A percentile compares a stretch with the other conserved stretches of the same genome.
Evolutionary conservation across 2,888 invertebrate species (phyloP).

Genomic region (Parthenolecanium corni): DNA sequence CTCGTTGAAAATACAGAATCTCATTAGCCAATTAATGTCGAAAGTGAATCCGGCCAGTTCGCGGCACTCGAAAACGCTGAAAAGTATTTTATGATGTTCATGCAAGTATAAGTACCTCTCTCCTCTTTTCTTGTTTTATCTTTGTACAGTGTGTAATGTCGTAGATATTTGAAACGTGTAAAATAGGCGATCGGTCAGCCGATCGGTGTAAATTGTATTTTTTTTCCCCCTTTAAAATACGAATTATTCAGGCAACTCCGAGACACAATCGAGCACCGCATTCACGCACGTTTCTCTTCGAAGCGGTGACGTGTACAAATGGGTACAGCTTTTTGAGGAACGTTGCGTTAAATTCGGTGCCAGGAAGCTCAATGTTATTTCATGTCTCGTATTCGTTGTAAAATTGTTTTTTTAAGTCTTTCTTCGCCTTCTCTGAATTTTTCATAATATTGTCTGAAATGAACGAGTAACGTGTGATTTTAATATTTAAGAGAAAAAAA

Average conservation of each 20-base stretch:
- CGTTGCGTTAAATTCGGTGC: too few relatives aligned
- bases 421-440: too few relatives aligned
- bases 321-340: too few relatives aligned
- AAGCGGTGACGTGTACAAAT: too few relatives aligned
- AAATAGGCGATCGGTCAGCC: background rate
- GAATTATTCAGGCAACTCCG: background rate
- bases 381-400: too few relatives aligned
- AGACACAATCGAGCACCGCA: too few relatives aligned
- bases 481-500: too few relatives aligned
- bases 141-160: background rate
- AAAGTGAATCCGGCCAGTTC: conserved; percentile 19
- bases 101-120: background rate
- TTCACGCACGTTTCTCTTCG: too few relatives aligned
- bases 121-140: background rate
- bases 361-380: too few relatives aligned
- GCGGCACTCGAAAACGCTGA: conserved; percentile 6
- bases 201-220: background rate
- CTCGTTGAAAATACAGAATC: conserved; percentile 81
- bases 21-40: conserved; percentile 47
- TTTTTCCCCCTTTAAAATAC: conserved; percentile 21
- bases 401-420: too few relatives aligned
- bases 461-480: too few relatives aligned
- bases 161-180: background rate
- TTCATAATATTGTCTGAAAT: too few relatives aligned
- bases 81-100: conserved; percentile 17